Evolutionary conservation across 2,888 invertebrate genomes (phyloP).

Genomic region (Meiosimyza decipiens): DNA sequence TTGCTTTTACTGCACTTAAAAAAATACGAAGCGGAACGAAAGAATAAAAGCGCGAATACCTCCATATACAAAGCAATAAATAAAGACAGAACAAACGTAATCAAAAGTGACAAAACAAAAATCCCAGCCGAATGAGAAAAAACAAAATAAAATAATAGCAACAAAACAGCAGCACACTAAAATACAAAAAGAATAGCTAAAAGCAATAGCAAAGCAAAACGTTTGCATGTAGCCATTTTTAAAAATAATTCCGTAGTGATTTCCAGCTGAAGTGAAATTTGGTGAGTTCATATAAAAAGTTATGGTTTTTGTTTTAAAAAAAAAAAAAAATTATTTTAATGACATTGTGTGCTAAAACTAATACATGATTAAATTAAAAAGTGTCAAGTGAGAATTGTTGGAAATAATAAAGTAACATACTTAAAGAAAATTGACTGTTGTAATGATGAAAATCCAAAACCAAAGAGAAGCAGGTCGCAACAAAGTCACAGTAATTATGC

Average conservation of each 20-base stretch:
- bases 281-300: constrained; percentile 37
- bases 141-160: background rate
- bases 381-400: constrained; percentile 15
- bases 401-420: too few relatives aligned
- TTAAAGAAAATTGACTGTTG: too few relatives aligned
- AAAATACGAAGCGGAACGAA: too few relatives aligned
- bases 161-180: background rate
- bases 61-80: background rate
- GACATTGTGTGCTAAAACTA: constrained; percentile 3
- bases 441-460: too few relatives aligned
- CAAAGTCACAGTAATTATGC: too few relatives aligned
- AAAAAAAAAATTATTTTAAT: constrained; percentile 2
- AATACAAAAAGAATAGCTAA: too few relatives aligned
- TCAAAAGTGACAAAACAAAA: background rate
- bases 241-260: constrained; percentile 43
- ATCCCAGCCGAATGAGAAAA: background rate
- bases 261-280: constrained; percentile 47
- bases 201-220: constrained; percentile 6
- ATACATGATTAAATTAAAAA: constrained; percentile 6
- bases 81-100: background rate
- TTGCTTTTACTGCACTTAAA: too few relatives aligned
- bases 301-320: constrained; percentile 13
- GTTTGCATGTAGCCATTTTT: constrained; percentile 32
- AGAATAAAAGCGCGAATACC: too few relatives aligned
- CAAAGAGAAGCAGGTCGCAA: too few relatives aligned